Base-by-base conservation (phyloP, 2,113 vertebrate genomes). In the Megaptera novaeangliae region DNA sequence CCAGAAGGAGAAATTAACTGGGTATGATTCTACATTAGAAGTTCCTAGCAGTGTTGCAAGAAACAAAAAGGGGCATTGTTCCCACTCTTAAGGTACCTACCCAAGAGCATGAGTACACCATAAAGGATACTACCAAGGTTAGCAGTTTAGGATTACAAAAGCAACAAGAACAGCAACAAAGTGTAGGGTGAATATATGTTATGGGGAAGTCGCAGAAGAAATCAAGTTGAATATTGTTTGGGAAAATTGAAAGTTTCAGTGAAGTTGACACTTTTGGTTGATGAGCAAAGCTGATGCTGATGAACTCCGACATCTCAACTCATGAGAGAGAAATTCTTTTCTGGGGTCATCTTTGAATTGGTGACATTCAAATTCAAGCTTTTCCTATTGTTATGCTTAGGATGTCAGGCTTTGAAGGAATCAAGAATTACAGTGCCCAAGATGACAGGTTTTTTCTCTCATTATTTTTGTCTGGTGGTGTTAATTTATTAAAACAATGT, bases 401-500 rank as follows among this genome's bases (percentile, higher is more conserved):
- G 20, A 57, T 49, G 25, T 68, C 52, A 57, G 0, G 0, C 15
- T 96, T 86, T 52, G 46, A 92, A 46, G 20, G 15, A 89, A n/a
- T 95, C 34, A 92, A 71, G 11, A 92, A 78, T 85, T 74, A 20
- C 23, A 88, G 7, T 46, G 57, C 12, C 17, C 36, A 55, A 77
- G 12, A 78, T 34, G 36, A 46, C 21, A 93, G 63, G 7, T 74
- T 44, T 69, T 71, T 83, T 31, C 49, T 3, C 44, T 75, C 20
- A 23, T 86, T 80, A 23, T 86, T 80, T 90, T 84, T 87, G 81
- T 29, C 59, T 72, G 25, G 3, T 59, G 14, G 29, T 72, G 5
- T 77, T 91, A 61, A 96, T 81, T 86, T 85, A 84, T 90, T 84
- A 94, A 96, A 93, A 91, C 11, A 55, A 12, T 93, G 59, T 82